These are phyloP conservation scores for Odontophorus gujanensis DNA, from an alignment of 2,113 vertebrate genomes.

Conservation along the genomic window DNA sequence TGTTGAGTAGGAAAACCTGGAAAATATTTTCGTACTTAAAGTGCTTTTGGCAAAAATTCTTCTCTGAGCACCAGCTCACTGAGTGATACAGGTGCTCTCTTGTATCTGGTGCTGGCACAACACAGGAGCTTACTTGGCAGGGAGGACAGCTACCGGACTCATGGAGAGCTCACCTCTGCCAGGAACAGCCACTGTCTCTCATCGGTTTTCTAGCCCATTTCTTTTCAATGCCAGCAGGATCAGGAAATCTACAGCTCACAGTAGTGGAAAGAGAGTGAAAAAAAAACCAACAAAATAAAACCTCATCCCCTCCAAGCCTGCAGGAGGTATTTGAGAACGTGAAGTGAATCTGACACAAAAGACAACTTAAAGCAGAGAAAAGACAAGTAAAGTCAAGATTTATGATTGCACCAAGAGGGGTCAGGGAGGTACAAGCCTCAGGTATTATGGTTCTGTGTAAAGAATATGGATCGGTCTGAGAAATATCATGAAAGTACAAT, in stretches of 20 bases:
- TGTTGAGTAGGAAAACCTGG: neutral
- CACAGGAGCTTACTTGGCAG: neutral
- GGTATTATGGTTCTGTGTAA: constrained; percentile 8
- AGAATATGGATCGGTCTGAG: constrained; percentile 28
- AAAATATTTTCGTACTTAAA: neutral
- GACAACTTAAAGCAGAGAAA: neutral
- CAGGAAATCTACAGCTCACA: neutral
- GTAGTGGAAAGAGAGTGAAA: neutral
- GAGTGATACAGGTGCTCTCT: neutral
- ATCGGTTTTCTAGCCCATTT: neutral
- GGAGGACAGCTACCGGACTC: neutral
- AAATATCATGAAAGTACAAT: constrained; percentile 19
- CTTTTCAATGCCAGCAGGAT: neutral
- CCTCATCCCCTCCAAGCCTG: neutral
- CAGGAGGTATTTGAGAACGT: neutral
- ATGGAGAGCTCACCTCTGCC: neutral
- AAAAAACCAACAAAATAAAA: neutral
- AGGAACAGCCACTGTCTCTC: neutral
- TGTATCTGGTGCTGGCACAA: neutral
- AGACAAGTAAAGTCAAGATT: constrained; percentile 30
- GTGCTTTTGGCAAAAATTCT: neutral
- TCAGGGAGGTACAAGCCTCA: constrained; percentile 16
- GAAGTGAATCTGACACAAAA: neutral
- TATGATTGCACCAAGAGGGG: neutral
- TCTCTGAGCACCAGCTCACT: neutral